Evolutionary conservation across 1,140 invertebrate genomes (phyloP), one percentile per base, ranked within the genome.

Genomic region (Nautilus pompilius): DNA sequence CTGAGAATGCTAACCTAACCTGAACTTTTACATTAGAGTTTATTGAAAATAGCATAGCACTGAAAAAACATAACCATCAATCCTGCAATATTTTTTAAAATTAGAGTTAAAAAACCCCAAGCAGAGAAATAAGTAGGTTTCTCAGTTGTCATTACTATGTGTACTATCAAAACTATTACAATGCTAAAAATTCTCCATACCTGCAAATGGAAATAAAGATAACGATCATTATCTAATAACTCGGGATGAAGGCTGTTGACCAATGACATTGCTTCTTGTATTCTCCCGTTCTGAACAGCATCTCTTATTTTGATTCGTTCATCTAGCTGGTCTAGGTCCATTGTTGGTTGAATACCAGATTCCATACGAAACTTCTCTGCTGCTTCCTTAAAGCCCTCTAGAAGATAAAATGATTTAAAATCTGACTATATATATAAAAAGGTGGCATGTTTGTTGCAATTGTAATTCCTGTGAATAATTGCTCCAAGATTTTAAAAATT

Each of bases 321-420:
- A 77, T 98, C 94, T 62, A 98, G 80, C 0, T 91, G 92, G 75
- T 91, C 92, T 32, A 96, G 85, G 67, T 98, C 91, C 17, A 96
- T 88, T 2, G 90, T 88, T 8, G 93, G 91, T 51, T 89, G 89
- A 0, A 97, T 87, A 10, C 94, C 94, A 13, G 95, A 94, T 82
- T 99, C 96, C 74, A 91, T 87, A 80, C 95, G 90, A 82, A 99
- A 98, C 81, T 96, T 98, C 75, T 98, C 91, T 0, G 96, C 96
- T 28, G 96, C 96, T 83, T 98, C 96, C 83, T 99, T 98, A 74
- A 97, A 98, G 8, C 95, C 95, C 80, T 98, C 95, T 96, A 78
- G 83, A 58, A 45, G 29, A 46, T 54, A 63, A 29, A 62, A 24
- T 62, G n/a, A 28, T 48, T 13, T 17, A 49, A 46, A 58, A 20